A percentile compares a stretch with the other conserved stretches of the same genome.
phyloP scores from a whole-genome alignment of 2,888 invertebrate species.

The Trachelus iudaicus region DNA sequence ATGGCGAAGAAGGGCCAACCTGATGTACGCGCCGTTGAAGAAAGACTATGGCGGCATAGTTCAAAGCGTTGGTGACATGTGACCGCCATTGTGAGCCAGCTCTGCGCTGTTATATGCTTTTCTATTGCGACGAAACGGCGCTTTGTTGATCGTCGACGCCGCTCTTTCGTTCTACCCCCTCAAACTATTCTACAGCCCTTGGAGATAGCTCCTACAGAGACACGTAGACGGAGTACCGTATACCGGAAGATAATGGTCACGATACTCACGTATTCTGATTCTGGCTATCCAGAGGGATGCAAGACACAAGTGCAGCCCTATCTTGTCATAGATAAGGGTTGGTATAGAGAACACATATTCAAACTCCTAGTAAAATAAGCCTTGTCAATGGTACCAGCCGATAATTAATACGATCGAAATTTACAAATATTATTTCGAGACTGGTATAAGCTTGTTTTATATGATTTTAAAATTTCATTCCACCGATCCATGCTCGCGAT shows the following conservation, averaged over 20 bases:
- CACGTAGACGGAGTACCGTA: not conserved
- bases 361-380: not conserved
- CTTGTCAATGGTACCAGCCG: not conserved
- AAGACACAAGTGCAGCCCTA: not conserved
- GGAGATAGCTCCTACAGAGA: not conserved
- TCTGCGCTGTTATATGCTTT: constrained; percentile 47
- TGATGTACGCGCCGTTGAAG: constrained; percentile 33
- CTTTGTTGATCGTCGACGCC: constrained; percentile 43
- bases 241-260: not conserved
- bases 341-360: not conserved
- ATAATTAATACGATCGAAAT: not conserved
- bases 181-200: constrained; percentile 3
- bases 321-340: not conserved
- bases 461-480: not conserved
- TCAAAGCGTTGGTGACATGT: constrained; percentile 58
- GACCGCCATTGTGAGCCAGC: constrained; percentile 53
- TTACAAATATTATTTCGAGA: not conserved
- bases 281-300: not conserved
- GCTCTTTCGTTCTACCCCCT: constrained; percentile 12
- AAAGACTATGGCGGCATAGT: constrained; percentile 49
- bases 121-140: constrained; percentile 49
- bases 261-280: not conserved
- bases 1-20: not conserved
- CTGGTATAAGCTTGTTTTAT: not conserved
- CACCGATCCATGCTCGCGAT: not conserved